Percentiles rank a stretch among this genome's conserved stretches.
phyloP scores from a whole-genome alignment of 1,140 invertebrate species.

The Drosophila melanogaster region DNA sequence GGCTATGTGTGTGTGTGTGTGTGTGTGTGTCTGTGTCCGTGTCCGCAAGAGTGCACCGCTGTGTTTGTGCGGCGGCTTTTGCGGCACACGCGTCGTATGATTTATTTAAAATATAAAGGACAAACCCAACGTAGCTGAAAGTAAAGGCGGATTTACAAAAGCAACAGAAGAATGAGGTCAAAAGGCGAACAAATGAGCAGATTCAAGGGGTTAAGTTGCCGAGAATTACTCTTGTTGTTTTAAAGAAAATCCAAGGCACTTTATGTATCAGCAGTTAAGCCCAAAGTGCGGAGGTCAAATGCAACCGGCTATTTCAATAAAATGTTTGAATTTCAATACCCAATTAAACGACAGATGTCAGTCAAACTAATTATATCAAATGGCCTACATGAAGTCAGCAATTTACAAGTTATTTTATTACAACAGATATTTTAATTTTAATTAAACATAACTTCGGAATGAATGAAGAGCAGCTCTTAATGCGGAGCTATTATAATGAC shows the following conservation, averaged over 20 bases:
- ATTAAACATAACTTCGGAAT: background rate
- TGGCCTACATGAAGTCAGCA: too few relatives aligned
- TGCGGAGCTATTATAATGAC: background rate
- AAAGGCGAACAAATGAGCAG: constrained; percentile 46
- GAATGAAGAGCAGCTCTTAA: background rate
- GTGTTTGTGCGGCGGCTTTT: constrained; percentile 68
- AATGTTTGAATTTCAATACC: background rate
- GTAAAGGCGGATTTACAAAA: constrained; percentile 28
- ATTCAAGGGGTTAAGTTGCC: constrained; percentile 34
- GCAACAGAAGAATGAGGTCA: constrained; percentile 59
- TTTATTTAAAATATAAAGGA: constrained; percentile 71
- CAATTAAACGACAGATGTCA: background rate
- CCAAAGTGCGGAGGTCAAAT: background rate
- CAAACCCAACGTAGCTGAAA: constrained; percentile 15
- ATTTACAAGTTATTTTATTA: background rate
- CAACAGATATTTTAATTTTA: background rate
- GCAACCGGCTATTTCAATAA: background rate
- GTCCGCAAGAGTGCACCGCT: constrained; percentile 16
- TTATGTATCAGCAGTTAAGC: background rate
- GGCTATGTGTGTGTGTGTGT: background rate
- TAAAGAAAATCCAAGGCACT: background rate
- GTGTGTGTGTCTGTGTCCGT: background rate
- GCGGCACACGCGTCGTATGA: constrained; percentile 65
- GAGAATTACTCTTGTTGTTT: constrained; percentile 40
- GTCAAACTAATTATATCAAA: background rate